Evolutionary conservation across 2,113 vertebrate genomes (phyloP).

Genomic region (Psittacara wagleri): DNA sequence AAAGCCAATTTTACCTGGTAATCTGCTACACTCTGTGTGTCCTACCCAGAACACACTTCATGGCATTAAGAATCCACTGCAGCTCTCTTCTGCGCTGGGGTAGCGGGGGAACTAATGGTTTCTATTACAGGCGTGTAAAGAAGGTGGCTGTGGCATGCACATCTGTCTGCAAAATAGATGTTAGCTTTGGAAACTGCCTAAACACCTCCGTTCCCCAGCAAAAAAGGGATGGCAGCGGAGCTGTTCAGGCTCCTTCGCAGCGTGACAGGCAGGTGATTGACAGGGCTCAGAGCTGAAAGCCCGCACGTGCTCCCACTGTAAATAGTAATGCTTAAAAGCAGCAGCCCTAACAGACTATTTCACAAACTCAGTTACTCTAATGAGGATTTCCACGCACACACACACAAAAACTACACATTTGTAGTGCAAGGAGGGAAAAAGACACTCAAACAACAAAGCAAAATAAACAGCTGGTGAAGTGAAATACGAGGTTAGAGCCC

Average conservation of each 20-base stretch:
- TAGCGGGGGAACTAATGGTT: conserved; percentile 58
- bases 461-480: conserved; percentile 47
- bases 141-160: conserved; percentile 11
- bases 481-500: conserved; percentile 61
- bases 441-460: neutral
- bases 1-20: conserved; percentile 78
- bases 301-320: conserved; percentile 55
- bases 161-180: conserved; percentile 42
- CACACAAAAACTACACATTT: neutral
- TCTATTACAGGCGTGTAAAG: conserved; percentile 43
- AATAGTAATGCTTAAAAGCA: conserved; percentile 42
- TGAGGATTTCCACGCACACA: conserved; percentile 47
- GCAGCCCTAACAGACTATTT: neutral
- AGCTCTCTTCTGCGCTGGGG: conserved; percentile 43
- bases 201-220: conserved; percentile 29
- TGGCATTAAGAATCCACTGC: conserved; percentile 67
- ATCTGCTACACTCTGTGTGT: conserved; percentile 76
- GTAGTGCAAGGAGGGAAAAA: neutral
- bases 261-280: conserved; percentile 45
- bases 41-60: conserved; percentile 60
- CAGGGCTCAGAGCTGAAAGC: conserved; percentile 39
- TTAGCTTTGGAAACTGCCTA: conserved; percentile 30
- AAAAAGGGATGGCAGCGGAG: neutral
- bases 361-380: conserved; percentile 58
- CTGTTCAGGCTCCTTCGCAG: neutral